Evolutionary conservation across 2,797 vertebrate genomes (phyloP), one percentile per base, ranked within the genome.

Genomic region (Gallinago stenura): DNA sequence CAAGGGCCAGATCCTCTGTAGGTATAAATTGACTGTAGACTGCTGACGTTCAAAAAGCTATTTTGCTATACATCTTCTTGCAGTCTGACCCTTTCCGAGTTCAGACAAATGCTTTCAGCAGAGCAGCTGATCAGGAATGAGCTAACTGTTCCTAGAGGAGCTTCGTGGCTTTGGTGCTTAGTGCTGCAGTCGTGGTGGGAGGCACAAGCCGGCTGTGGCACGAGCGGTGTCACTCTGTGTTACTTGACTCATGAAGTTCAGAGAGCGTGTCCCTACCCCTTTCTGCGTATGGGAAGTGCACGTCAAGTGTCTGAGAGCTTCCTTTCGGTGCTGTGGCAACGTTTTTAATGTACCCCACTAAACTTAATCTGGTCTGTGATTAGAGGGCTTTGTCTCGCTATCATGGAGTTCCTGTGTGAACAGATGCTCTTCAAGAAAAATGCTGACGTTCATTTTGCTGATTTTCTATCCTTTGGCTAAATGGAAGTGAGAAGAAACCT

Each of bases 341-440:
- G 53, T 76, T 93, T 90, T 79, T 62, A 58, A 43, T 48, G 62
- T 7, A 9, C 21, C 69, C 30, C 12, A 18, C 68, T 61, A 69
- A 26, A 10, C 28, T 50, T 75, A 16, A 70, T 91, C 73, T 70
- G 33, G 10, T 51, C 31, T 45, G 26, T 85, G 71, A 71, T 53
- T 45, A 60, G 64, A 70, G 70, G 64, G 72, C 48, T 97, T 94
- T 65, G 71, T 70, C 62, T 89, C 71, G 69, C 86, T 83, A 35
- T 76, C 60, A 22, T 43, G 48, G 77, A 70, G 82, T 71, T 89
- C 77, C 56, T 66, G 19, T 69, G 45, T 50, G 70, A 93, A 35
- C 12, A 88, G 81, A 79, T 72, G 68, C n/a, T 72, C 30, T 92
- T 85, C 82, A 83, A 88, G 33, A 66, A 93, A 94, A 91, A 77